Conservation (phyloP, 2,797 vertebrate species). For the Pseudochromis fuscus region DNA sequence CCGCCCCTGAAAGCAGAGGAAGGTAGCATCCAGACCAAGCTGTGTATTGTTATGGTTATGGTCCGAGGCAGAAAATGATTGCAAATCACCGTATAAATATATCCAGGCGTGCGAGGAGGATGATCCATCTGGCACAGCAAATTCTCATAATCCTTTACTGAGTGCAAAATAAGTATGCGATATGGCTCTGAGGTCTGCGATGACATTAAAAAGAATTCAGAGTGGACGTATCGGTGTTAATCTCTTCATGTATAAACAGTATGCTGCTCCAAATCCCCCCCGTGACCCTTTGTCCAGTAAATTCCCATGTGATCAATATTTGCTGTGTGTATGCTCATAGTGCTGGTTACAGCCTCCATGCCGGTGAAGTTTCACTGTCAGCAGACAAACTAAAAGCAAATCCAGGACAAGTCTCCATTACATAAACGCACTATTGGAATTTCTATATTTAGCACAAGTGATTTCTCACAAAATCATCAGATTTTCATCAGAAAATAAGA, state of each 20-base stretch:
- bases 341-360: too few relatives aligned
- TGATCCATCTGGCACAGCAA: constrained; percentile 57
- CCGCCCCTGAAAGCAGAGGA: constrained; percentile 9
- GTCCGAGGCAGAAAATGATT: constrained; percentile 19
- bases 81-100: constrained; percentile 37
- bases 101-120: constrained; percentile 42
- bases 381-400: too few relatives aligned
- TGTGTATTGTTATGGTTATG: constrained; percentile 1
- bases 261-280: constrained; percentile 21
- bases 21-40: constrained; percentile 20
- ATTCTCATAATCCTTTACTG: constrained; percentile 66
- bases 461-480: neutral
- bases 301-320: constrained; percentile 23
- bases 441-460: too few relatives aligned
- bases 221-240: constrained; percentile 35
- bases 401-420: too few relatives aligned
- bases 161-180: constrained; percentile 59
- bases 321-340: neutral
- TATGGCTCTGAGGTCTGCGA: constrained; percentile 34
- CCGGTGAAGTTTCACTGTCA: too few relatives aligned
- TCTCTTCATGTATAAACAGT: constrained; percentile 29
- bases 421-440: too few relatives aligned
- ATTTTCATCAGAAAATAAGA: neutral
- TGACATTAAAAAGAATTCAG: constrained; percentile 3
- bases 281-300: constrained; percentile 9